Base-by-base conservation (phyloP, 2,888 invertebrate species). In the Epirrhoe alternata region DNA sequence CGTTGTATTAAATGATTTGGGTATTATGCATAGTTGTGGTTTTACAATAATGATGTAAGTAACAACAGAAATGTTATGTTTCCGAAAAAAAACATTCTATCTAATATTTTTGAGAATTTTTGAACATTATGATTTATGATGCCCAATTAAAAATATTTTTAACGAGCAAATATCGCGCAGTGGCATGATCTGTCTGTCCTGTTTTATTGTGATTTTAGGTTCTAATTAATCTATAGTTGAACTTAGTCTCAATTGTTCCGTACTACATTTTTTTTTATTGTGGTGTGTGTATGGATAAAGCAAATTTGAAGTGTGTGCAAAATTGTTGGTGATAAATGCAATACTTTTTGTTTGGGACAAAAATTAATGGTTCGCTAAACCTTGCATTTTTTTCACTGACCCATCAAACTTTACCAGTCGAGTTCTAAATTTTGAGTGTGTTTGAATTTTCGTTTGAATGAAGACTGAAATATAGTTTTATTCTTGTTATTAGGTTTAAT, bases 381-480 rank as follows among this genome's bases (percentile, higher is more conserved):
- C 67, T 65, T 70, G 69, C 70, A 70, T 69, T 70, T 69, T 47
- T 67, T 59, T 66, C 55, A 24, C 33, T 62, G 57, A 35, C 47
- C n/a, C 31, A 10, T 68, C 69, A 76, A 69, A 54, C 65, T 72
- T 71, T 10, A 61, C 33, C 57, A 69, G 63, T 61, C 64, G 42
- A 68, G 62, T 73, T 73, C 71, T 68, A 68, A 68, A 72, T 68
- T 59, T 75, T 71, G 73, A 64, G 74, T 74, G 75, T 78, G 81
- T 78, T 76, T 83, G 81, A 49, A 77, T 77, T 79, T 72, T 80
- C 79, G 86, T 85, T 86, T 88, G 88, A 82, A 84, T 88, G 91
- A 92, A 92, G 92, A 92, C 91, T 92, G 92, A 92, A 63, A 80
- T 87, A 83, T 86, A 88, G 82, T 82, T 78, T 82, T 79, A 80